Percentiles rank a stretch among this genome's conserved stretches.
Evolutionary conservation across 2,888 invertebrate genomes (phyloP).

Genomic region (Tachina lurida): DNA sequence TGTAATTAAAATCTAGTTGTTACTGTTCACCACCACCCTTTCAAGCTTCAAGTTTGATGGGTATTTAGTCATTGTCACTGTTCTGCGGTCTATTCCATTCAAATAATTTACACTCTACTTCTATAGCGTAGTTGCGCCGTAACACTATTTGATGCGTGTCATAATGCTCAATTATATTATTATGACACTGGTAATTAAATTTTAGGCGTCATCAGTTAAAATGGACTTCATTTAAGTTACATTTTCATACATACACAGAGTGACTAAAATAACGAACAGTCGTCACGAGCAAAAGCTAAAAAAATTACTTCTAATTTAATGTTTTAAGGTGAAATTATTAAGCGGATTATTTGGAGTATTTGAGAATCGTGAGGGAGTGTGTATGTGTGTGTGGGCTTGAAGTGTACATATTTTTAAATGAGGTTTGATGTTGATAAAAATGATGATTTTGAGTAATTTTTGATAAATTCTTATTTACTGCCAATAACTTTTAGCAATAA

Average conservation of each 20-base stretch:
- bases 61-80: slow-evolving; percentile 70
- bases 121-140: slow-evolving; percentile 1
- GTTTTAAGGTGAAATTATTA: slow-evolving; percentile 51
- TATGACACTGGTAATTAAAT: slow-evolving; percentile 75
- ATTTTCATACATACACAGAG: slow-evolving; percentile 37
- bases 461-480: slow-evolving; percentile 69
- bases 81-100: slow-evolving; percentile 52
- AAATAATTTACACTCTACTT: slow-evolving; percentile 49
- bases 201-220: slow-evolving; percentile 70
- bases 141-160: slow-evolving; percentile 73
- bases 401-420: not conserved
- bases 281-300: not conserved
- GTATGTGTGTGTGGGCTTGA: not conserved
- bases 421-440: not conserved
- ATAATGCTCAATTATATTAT: slow-evolving; percentile 75
- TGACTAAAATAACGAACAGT: slow-evolving; percentile 6
- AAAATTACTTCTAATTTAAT: slow-evolving; percentile 55
- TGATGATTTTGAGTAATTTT: slow-evolving; percentile 59
- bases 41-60: slow-evolving; percentile 42
- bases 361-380: slow-evolving; percentile 20
- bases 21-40: slow-evolving; percentile 52
- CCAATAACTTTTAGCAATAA: slow-evolving; percentile 50
- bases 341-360: slow-evolving; percentile 64
- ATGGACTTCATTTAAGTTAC: slow-evolving; percentile 65
- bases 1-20: slow-evolving; percentile 47